phyloP scores from a whole-genome alignment of 2,113 vertebrate species.

The Hassar affinis region DNA sequence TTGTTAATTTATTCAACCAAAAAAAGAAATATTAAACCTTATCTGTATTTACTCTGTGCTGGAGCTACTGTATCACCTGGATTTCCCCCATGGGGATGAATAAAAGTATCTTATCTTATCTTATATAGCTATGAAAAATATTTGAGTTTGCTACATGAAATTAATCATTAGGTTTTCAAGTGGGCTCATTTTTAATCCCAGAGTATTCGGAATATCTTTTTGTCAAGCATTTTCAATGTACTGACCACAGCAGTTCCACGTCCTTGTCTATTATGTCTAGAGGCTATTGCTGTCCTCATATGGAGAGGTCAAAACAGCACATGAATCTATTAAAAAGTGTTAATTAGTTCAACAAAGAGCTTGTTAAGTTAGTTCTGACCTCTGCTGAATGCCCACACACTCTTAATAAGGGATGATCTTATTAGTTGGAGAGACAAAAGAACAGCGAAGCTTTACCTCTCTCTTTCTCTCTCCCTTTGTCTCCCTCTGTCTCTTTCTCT shows the following conservation, averaged over 20 bases:
- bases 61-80: too few species aligned
- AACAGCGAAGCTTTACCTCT: slow-evolving; percentile 6
- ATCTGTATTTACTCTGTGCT: too few species aligned
- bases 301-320: slow-evolving; percentile 3
- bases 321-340: slow-evolving; percentile 24
- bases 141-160: neutral
- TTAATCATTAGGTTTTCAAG: neutral
- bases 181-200: neutral
- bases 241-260: neutral
- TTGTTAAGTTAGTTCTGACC: slow-evolving; percentile 37
- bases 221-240: neutral
- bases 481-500: neutral
- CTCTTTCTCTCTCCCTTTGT: slow-evolving; percentile 24
- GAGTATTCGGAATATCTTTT: neutral
- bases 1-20: too few species aligned
- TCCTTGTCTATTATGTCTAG: neutral
- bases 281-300: slow-evolving; percentile 13
- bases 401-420: slow-evolving; percentile 19
- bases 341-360: slow-evolving; percentile 35
- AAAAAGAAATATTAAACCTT: too few species aligned
- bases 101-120: too few species aligned
- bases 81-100: too few species aligned
- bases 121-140: too few species aligned
- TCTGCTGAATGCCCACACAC: slow-evolving; percentile 30
- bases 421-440: slow-evolving; percentile 7